These are phyloP conservation scores for Drosophila austrosaltans DNA, from an alignment of 2,888 invertebrate species.

Conservation along the genomic window DNA sequence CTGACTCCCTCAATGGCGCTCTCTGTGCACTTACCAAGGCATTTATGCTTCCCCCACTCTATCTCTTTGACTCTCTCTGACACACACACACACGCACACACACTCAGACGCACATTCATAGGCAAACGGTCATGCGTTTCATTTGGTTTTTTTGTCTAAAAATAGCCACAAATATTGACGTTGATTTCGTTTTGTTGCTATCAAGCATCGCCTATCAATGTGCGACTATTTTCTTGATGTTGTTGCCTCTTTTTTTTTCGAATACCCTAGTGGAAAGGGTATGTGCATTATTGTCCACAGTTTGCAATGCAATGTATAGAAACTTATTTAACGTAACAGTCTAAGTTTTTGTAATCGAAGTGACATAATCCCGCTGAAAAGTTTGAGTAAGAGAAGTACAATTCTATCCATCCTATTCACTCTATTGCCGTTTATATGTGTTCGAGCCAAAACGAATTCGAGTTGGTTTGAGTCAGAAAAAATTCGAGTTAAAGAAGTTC, in stretches of 20 bases:
- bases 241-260: constrained; percentile 40
- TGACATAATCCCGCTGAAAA: too few species aligned
- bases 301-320: not conserved
- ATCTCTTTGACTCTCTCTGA: constrained; percentile 15
- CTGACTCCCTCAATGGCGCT: constrained; percentile 27
- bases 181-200: constrained; percentile 75
- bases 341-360: too few species aligned
- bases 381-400: too few species aligned
- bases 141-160: constrained; percentile 71
- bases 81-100: constrained; percentile 17
- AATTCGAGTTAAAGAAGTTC: too few species aligned
- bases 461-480: too few species aligned
- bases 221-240: constrained; percentile 61
- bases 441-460: too few species aligned
- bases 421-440: too few species aligned
- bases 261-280: not conserved
- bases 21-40: constrained; percentile 12
- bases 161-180: constrained; percentile 80
- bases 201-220: constrained; percentile 75
- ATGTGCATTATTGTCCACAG: not conserved
- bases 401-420: too few species aligned
- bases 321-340: too few species aligned
- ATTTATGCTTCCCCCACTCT: not conserved
- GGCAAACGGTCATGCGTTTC: constrained; percentile 66
- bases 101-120: constrained; percentile 29